Conservation (phyloP, 2,113 vertebrate species). For the Chunga burmeisteri region DNA sequence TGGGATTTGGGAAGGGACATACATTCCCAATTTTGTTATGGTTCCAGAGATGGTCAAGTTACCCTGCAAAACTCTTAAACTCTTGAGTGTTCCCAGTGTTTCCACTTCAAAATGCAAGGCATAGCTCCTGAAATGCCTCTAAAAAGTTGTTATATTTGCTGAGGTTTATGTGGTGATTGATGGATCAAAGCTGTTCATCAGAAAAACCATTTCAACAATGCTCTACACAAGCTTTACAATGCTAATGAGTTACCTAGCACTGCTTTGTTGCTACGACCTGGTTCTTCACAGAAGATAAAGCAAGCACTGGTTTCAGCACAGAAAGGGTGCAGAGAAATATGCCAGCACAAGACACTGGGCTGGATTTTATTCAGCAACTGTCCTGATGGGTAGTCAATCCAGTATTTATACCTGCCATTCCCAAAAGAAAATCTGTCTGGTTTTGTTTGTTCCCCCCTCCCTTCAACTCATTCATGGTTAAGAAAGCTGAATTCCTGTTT, state of each 20-base stretch:
- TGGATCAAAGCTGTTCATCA: background rate
- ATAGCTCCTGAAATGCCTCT: background rate
- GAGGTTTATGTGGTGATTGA: background rate
- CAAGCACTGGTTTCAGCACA: background rate
- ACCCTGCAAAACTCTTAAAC: background rate
- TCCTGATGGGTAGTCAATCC: background rate
- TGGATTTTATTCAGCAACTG: background rate
- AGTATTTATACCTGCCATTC: background rate
- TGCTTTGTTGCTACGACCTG: background rate
- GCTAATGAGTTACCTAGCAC: background rate
- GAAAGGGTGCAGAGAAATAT: background rate
- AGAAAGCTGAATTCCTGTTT: background rate
- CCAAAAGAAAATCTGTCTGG: background rate
- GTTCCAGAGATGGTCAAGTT: background rate
- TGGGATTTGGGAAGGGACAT: background rate
- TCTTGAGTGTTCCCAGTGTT: background rate
- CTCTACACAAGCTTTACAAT: background rate
- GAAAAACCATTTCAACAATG: background rate
- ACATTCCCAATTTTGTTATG: background rate
- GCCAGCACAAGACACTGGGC: background rate
- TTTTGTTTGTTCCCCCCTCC: background rate
- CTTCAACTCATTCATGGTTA: background rate
- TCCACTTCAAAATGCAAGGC: background rate
- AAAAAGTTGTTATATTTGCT: background rate
- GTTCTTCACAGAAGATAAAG: background rate